phyloP scores from a whole-genome alignment of 2,888 invertebrate species.

The Bedellia somnulentella region DNA sequence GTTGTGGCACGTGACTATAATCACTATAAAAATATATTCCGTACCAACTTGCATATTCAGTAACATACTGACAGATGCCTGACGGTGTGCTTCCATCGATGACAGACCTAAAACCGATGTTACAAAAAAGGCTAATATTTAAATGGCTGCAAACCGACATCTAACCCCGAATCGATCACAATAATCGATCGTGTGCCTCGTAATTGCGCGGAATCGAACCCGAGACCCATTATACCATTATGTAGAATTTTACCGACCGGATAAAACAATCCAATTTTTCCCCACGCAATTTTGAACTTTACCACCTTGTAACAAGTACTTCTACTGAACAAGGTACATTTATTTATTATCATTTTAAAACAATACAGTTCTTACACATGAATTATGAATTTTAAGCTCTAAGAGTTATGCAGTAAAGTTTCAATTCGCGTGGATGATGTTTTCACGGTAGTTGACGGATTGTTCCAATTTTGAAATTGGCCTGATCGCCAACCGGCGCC shows the following conservation, averaged over 20 bases:
- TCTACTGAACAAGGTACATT: no score
- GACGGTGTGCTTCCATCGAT: no score
- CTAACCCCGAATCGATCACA: conserved; percentile 60
- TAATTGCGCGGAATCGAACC: conserved; percentile 55
- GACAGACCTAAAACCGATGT: conserved; percentile 28
- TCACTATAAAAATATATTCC: no score
- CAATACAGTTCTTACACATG: no score
- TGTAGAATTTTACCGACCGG: conserved; percentile 27
- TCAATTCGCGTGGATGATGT: conserved; percentile 16
- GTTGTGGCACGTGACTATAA: no score
- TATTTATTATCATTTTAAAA: no score
- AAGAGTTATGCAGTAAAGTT: conserved; percentile 16
- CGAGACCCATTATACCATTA: conserved; percentile 58
- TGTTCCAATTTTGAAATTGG: conserved; percentile 29
- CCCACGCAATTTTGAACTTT: conserved; percentile 10
- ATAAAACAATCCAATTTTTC: conserved; percentile 36
- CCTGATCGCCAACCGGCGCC: conserved; percentile 31
- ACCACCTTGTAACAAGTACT: no score
- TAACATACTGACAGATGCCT: no score
- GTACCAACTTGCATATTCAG: no score
- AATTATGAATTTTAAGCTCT: conserved; percentile 10
- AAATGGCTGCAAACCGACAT: conserved; percentile 55
- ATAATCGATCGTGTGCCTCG: conserved; percentile 61
- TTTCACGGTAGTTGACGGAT: conserved; percentile 17
- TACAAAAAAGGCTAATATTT: conserved; percentile 42